These are phyloP conservation scores for Menura novaehollandiae DNA, from an alignment of 2,113 vertebrate species.

Conservation along the genomic window DNA sequence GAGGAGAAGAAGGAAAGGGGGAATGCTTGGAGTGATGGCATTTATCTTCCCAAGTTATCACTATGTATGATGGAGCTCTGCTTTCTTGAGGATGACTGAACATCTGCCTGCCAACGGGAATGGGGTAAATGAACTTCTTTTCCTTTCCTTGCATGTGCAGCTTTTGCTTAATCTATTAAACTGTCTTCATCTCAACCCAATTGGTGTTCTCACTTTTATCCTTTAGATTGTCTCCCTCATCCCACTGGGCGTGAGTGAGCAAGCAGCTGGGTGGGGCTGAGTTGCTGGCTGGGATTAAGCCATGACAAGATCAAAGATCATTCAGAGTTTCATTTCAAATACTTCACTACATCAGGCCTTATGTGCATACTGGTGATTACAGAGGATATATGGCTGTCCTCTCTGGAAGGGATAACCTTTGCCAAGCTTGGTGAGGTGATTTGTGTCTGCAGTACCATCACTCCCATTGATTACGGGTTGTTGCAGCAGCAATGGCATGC, in stretches of 20 bases:
- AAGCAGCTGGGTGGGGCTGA: background rate
- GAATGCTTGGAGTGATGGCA: background rate
- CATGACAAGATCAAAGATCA: background rate
- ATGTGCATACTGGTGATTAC: background rate
- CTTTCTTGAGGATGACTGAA: background rate
- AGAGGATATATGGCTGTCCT: background rate
- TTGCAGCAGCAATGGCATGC: background rate
- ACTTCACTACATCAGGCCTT: background rate
- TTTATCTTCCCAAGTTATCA: background rate
- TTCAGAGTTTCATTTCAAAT: background rate
- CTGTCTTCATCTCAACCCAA: background rate
- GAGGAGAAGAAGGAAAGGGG: background rate
- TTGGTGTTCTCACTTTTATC: background rate
- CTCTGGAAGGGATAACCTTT: background rate
- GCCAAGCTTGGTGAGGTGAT: background rate
- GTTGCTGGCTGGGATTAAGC: background rate
- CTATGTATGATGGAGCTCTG: background rate
- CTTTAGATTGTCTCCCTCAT: background rate
- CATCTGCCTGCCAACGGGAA: background rate
- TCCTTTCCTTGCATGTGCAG: background rate
- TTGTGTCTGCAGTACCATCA: background rate
- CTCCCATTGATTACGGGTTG: background rate
- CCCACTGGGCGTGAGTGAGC: accelerated
- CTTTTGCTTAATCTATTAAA: background rate
- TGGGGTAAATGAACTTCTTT: background rate